phyloP scores from a whole-genome alignment of 2,797 vertebrate genomes.

The Ceryle rudis region DNA sequence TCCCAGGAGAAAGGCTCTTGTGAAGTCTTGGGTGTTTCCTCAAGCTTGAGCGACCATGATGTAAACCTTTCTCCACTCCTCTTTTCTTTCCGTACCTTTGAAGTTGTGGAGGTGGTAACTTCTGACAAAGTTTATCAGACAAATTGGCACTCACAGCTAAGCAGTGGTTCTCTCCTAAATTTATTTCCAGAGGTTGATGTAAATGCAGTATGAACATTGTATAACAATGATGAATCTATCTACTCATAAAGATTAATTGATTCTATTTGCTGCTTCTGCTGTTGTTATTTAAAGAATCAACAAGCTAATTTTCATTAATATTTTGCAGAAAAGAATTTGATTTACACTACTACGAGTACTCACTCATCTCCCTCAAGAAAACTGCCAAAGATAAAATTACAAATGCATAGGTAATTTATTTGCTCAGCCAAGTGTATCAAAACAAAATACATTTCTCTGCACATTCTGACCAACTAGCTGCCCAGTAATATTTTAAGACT shows the following conservation, averaged over 20 bases:
- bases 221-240: slow-evolving; percentile 38
- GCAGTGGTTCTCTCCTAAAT: not conserved
- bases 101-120: not conserved
- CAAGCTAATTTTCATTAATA: slow-evolving; percentile 54
- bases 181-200: not conserved
- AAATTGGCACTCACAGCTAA: not conserved
- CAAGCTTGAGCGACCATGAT: not conserved
- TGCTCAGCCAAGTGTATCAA: not conserved
- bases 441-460: slow-evolving; percentile 12
- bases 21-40: not conserved
- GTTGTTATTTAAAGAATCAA: slow-evolving; percentile 64
- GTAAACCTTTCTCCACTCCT: not conserved
- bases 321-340: slow-evolving; percentile 1
- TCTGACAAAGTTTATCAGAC: not conserved
- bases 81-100: not conserved
- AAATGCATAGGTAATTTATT: slow-evolving; percentile 13
- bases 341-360: not conserved
- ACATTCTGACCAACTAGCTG: not conserved
- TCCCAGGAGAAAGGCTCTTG: not conserved
- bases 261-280: slow-evolving; percentile 37
- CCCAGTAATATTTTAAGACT: slow-evolving; percentile 8
- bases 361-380: not conserved
- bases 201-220: not conserved
- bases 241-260: slow-evolving; percentile 53
- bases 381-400: not conserved